A percentile compares a stretch with the other conserved stretches of the same genome.
These are phyloP conservation scores for Epinotia demarniana DNA, from an alignment of 2,888 invertebrate species.

Conservation along the genomic window DNA sequence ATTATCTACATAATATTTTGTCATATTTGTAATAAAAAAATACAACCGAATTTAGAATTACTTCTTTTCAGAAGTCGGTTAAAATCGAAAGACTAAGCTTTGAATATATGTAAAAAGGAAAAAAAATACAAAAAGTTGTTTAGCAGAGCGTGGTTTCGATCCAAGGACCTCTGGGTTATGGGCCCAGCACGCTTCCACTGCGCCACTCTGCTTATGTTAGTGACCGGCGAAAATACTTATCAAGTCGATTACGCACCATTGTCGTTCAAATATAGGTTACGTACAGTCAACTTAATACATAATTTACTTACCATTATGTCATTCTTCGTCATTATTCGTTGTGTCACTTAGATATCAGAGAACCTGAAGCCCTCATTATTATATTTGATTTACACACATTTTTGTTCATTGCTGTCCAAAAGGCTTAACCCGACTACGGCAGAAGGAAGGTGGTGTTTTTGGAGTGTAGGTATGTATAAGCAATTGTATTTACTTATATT, in stretches of 20 bases:
- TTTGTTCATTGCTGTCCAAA: background rate
- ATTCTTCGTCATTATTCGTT: too few species aligned
- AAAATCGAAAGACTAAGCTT: background rate
- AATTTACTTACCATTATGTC: too few species aligned
- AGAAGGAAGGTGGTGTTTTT: too few species aligned
- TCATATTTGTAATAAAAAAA: too few species aligned
- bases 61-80: background rate
- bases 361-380: background rate
- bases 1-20: too few species aligned
- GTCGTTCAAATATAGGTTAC: background rate
- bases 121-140: conserved; percentile 28
- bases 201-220: conserved; percentile 88
- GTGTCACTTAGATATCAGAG: background rate
- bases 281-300: background rate
- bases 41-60: background rate
- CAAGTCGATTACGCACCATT: background rate
- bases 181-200: conserved; percentile 93
- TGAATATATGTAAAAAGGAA: background rate
- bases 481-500: too few species aligned
- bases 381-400: background rate
- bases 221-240: conserved; percentile 12
- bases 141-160: conserved; percentile 92
- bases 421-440: too few species aligned
- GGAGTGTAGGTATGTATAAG: too few species aligned
- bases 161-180: conserved; percentile 96